A percentile compares a stretch with the other conserved stretches of the same genome.
Conservation (phyloP, 2,797 vertebrate genomes). For the Rhinogobio ventralis region DNA sequence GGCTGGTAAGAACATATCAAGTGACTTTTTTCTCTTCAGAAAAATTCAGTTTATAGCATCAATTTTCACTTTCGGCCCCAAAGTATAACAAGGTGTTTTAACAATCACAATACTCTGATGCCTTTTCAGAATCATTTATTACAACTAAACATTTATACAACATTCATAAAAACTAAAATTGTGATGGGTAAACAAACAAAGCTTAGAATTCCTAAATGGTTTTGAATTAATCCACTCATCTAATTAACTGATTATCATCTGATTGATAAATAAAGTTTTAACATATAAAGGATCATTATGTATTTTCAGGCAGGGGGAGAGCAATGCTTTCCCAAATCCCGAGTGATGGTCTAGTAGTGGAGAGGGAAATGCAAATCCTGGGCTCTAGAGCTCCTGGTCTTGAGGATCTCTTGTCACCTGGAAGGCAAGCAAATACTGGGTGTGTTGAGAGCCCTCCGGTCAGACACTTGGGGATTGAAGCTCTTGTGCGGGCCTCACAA, state of each 20-base stretch:
- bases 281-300: neutral
- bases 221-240: neutral
- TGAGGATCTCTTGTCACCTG: constrained; percentile 73
- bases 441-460: constrained; percentile 81
- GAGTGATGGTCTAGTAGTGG: constrained; percentile 89
- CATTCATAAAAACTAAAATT: neutral
- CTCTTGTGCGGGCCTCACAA: constrained; percentile 93
- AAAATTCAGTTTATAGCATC: neutral
- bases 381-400: constrained; percentile 78
- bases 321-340: constrained; percentile 87
- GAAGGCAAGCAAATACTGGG: constrained; percentile 78
- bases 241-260: neutral
- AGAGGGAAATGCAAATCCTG: constrained; percentile 85
- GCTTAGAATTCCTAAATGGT: neutral
- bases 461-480: constrained; percentile 97
- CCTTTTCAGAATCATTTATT: neutral
- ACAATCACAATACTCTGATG: neutral
- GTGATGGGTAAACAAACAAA: neutral
- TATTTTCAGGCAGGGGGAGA: constrained; percentile 79
- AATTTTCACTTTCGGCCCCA: neutral
- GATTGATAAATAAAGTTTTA: neutral
- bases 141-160: too few relatives aligned
- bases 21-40: neutral
- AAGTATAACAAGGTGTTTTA: neutral
- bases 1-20: constrained; percentile 21